Conservation (phyloP, 2,113 vertebrate genomes). For the Silurus asotus region DNA sequence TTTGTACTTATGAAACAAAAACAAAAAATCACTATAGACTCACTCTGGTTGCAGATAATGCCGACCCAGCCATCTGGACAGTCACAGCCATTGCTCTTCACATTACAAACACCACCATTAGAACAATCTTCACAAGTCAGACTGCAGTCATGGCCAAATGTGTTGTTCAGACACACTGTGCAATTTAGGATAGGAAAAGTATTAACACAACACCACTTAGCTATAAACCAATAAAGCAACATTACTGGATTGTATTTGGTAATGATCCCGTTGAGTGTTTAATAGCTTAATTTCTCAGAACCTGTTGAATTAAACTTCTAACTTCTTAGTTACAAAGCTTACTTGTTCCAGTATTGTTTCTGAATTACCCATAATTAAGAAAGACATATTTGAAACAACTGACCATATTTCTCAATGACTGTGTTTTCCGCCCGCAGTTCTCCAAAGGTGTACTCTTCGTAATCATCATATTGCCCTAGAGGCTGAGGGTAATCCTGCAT, state of each 20-base stretch:
- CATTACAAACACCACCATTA: slow-evolving; percentile 78
- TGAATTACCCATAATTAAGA: background rate
- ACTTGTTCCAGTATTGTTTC: background rate
- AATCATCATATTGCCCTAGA: slow-evolving; percentile 77
- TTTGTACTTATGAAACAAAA: background rate
- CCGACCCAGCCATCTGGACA: slow-evolving; percentile 85
- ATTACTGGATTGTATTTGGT: background rate
- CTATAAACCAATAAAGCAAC: background rate
- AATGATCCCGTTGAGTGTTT: background rate
- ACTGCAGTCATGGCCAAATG: slow-evolving; percentile 91
- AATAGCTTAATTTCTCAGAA: background rate
- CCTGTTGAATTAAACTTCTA: background rate
- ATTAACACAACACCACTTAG: background rate
- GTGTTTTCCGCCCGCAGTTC: slow-evolving; percentile 87
- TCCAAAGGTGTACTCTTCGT: slow-evolving; percentile 77
- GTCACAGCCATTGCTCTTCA: slow-evolving; percentile 73
- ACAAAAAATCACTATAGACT: slow-evolving; percentile 54
- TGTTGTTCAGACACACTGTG: slow-evolving; percentile 78
- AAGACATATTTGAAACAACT: slow-evolving; percentile 42
- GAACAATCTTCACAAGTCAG: slow-evolving; percentile 87
- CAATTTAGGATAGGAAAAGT: background rate
- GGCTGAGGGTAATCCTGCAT: slow-evolving; percentile 79
- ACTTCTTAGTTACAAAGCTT: background rate
- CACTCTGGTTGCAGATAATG: slow-evolving; percentile 89
- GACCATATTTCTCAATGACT: slow-evolving; percentile 85